Conservation (phyloP, 2,797 vertebrate genomes). For the Galagoides demidoff region DNA sequence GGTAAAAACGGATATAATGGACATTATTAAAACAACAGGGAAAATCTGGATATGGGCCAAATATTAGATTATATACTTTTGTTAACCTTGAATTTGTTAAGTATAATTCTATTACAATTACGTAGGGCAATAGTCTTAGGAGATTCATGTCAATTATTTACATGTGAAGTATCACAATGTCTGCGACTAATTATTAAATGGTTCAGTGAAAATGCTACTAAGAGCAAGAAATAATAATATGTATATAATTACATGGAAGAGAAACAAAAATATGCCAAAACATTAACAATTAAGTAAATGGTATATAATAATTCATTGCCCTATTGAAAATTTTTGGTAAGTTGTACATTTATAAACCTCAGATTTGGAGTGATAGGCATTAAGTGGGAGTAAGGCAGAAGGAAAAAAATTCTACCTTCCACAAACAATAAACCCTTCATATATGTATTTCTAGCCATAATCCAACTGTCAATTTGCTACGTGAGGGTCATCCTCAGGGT, state of each 20-base stretch:
- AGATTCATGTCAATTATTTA: constrained; percentile 38
- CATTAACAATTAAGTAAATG: constrained; percentile 19
- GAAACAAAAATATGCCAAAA: constrained; percentile 29
- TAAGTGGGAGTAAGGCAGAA: not conserved
- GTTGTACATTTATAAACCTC: not conserved
- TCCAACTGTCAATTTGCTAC: constrained; percentile 12
- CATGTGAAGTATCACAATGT: not conserved
- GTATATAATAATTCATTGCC: not conserved
- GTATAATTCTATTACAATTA: not conserved
- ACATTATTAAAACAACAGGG: not conserved
- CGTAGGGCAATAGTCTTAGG: not conserved
- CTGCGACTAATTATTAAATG: constrained; percentile 54
- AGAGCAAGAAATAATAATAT: constrained; percentile 23
- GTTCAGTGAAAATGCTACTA: constrained; percentile 14
- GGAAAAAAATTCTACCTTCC: not conserved
- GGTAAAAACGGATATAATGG: not conserved
- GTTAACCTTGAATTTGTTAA: constrained; percentile 23
- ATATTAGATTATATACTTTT: constrained; percentile 4
- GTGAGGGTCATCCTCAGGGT: not conserved
- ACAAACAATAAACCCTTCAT: not conserved
- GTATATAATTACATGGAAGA: constrained; percentile 8
- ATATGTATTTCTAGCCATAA: not conserved
- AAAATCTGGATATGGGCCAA: not conserved
- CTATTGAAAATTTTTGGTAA: not conserved
- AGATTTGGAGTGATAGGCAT: not conserved